Base-by-base conservation (phyloP, 2,113 vertebrate species). In the Heterotilapia buettikoferi region DNA sequence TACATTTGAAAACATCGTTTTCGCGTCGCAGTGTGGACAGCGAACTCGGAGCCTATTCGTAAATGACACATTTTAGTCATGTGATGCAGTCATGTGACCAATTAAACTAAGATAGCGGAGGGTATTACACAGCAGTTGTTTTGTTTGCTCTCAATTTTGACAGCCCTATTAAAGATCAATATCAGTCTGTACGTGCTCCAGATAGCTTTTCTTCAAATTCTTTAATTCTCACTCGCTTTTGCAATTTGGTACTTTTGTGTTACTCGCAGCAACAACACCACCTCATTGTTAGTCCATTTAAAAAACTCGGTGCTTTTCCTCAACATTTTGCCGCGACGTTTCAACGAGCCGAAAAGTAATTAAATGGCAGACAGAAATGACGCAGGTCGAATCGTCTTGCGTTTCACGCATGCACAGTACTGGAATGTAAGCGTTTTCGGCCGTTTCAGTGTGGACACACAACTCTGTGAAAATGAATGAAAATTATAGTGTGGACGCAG, bases 401-500 rank as follows among this genome's bases (percentile, higher is more conserved):
- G 9, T 18, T 31, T 61, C 57, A 59, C 26, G 3, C 14, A 9
- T 31, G 2, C 1, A 0, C 57, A 31, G 14, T 18, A 61, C 57
- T 31, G 26, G 57, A 31, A 61, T 1, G 5, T 52, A 52, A 40
- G 40, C 11, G 6, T 21, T 54, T 54, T 21, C 0, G 1, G n/a
- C 52, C 2, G 0, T 54, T 0, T 57, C 13, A 61, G 18, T 1
- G 57, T 61, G 57, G 5, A 61, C 26, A 10, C 0, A 61, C 26
- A 61, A 61, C 57, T 31, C 57, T 31, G 8, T 31, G 57, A 61
- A 36, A 36, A 63, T 19, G 9, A 63, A 63, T 63, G 16, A 63
- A 63, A 61, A 61, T 1, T 0, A 0, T 19, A 61, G 2, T 61
- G 57, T 33, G 2, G 57, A 61, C 5, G 5, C 8, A 4, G 29